Base-by-base conservation (phyloP, 2,888 invertebrate species). In the Caenorhabditis sp. region DNA sequence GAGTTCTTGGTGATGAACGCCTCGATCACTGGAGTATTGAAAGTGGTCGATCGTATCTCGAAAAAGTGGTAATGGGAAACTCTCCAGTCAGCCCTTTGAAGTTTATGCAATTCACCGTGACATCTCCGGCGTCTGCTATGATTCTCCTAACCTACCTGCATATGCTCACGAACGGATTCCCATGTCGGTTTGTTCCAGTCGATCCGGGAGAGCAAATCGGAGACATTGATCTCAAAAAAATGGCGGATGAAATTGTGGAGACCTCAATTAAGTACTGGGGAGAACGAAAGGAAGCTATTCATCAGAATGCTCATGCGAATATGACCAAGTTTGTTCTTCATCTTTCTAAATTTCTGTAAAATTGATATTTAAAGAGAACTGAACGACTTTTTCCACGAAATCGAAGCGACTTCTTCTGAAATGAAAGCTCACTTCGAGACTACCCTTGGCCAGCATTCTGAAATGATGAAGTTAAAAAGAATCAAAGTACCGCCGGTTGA, bases 1-100 rank as follows among this genome's bases (percentile, higher is more conserved):
- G 16, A 8, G 2, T n/a, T 24, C 35, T 81, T 0, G 44, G 64
- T 16, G 31, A 38, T 2, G 64, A 63, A 35, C 59, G 81, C 0
- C 26, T 81, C 26, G 81, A 81, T 51, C 64, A 70, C 3, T 70
- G 70, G 58, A 51, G 61, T 19, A 49, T 69, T n/a, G 4, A 44
- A 3, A 35, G 44, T 41, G 5, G 19, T 10, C 4, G 2, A 5
- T 22, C 16, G 0, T 80, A 59, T 24, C 19, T 80, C 2, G 47
- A 74, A 3, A 12, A 56, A 8, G n/a, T 24, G 4, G 19, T 7
- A 7, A 31, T 35, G 10, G 61, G 51, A 14, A 54, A 47, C 38
- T 0, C 14, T 1, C 6, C 3, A 10, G 12, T 8, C n/a, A 56
- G 69, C 35, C 80, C 74, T 4, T 35, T 61, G 5, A 44, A 69